Evolutionary conservation across 1,140 invertebrate genomes (phyloP).

Genomic region (Elymnias hypermnestra): DNA sequence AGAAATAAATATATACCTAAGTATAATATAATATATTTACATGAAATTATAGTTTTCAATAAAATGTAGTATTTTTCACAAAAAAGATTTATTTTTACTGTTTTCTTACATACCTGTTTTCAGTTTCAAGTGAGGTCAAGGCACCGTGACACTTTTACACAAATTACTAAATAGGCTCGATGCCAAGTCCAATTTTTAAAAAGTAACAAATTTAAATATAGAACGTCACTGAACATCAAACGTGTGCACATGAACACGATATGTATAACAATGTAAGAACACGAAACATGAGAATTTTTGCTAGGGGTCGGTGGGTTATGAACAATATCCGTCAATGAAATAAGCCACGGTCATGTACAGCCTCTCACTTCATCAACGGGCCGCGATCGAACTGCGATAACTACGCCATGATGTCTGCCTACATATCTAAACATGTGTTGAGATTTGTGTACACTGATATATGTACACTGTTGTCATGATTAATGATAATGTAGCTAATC

Average conservation of each 20-base stretch:
- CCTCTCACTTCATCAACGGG: conserved; percentile 53
- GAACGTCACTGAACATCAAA: conserved; percentile 6
- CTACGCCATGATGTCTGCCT: not conserved
- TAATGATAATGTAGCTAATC: not conserved
- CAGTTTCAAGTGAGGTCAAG: too few relatives aligned
- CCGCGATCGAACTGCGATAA: conserved; percentile 11
- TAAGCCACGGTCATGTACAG: conserved; percentile 49
- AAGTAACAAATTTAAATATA: conserved; percentile 9
- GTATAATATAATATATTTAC: too few relatives aligned
- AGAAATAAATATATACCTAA: too few relatives aligned
- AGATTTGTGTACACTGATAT: not conserved
- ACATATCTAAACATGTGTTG: conserved; percentile 3
- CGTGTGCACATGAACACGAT: conserved; percentile 39
- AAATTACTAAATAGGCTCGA: not conserved
- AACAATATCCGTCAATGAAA: conserved; percentile 53
- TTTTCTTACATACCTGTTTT: too few relatives aligned
- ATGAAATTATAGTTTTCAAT: too few relatives aligned
- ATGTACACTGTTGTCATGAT: not conserved
- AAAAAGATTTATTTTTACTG: too few relatives aligned
- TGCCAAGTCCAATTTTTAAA: not conserved
- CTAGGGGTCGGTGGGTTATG: conserved; percentile 41
- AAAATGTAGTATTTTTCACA: too few relatives aligned
- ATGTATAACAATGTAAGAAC: conserved; percentile 59
- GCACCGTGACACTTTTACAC: not conserved
- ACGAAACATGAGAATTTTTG: conserved; percentile 39